Evolutionary conservation across 1,140 invertebrate species (phyloP), one percentile per base, ranked within the genome.

Genomic region (Pseudomyrmex cubaensis): DNA sequence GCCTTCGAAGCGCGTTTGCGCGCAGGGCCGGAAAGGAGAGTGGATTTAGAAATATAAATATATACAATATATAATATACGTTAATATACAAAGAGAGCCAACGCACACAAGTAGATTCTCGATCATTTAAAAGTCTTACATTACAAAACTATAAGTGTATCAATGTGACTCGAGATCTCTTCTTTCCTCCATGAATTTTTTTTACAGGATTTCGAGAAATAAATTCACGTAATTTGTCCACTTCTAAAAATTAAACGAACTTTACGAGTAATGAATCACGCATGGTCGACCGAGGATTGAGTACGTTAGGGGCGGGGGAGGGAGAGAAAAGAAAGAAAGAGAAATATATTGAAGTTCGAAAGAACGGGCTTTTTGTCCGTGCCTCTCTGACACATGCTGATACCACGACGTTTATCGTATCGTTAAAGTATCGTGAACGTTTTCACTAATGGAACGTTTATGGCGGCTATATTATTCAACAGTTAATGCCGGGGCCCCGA

Each of bases 1-100:
- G 66, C 76, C 76, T 80, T 80, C 76, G 76, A 80, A 70, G 66
- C 66, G 52, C 76, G 76, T 59, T 78, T 15, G 54, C 54, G 20
- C 12, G 54, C 76, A 80, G 66, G 66, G 66, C 76, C 56, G 76
- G 20, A 10, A 35, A 80, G 66, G 50, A 22, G n/a, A 48, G 10
- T 50, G 44, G 17, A 59, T 80, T 80, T 61, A 35, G 15, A 70
- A 70, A 25, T 20, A 46, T 56, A 35, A 80, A 67, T 50, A 72
- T 12, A 25, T 9, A 9, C 13, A 1, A 54, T 46, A 17, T 22
- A 0, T n/a, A 3, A 73, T n/a, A 3, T n/a, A 44, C 20, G 25
- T 2, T 17, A 3, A 17, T 59, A 13, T 72, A 0, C 7, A 35
- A 35, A 35, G 0, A 35, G 5, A 5, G 35, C 5, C 35, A 35